These are phyloP conservation scores for Aphidius gifuensis DNA, from an alignment of 1,140 invertebrate genomes.

Conservation along the genomic window DNA sequence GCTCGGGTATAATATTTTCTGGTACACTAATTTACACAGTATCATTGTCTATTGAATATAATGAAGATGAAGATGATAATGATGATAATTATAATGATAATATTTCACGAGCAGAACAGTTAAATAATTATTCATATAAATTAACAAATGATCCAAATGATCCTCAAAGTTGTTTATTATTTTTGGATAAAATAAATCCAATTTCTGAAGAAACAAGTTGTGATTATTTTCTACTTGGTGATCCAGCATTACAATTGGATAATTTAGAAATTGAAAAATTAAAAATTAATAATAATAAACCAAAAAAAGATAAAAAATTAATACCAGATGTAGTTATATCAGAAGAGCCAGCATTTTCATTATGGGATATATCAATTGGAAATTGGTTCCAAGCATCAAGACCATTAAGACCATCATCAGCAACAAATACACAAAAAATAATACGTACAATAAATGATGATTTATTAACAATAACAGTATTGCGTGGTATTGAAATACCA, in stretches of 20 bases:
- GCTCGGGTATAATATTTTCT: conserved; percentile 32
- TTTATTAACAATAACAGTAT: conserved; percentile 41
- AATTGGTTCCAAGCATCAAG: conserved; percentile 41
- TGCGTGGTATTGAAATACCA: conserved; percentile 49
- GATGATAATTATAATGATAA: conserved; percentile 7
- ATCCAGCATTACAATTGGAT: conserved; percentile 33
- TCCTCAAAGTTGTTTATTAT: conserved; percentile 37
- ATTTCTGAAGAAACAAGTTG: neutral
- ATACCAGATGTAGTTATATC: conserved; percentile 38
- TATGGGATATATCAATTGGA: conserved; percentile 38
- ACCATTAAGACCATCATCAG: conserved; percentile 32
- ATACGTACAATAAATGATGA: conserved; percentile 34
- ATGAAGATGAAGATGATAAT: conserved; percentile 7
- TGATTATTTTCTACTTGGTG: conserved; percentile 39
- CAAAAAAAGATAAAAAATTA: conserved; percentile 17
- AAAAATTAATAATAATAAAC: neutral
- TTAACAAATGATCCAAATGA: conserved; percentile 48
- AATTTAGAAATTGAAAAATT: neutral
- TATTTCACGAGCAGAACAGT: conserved; percentile 2
- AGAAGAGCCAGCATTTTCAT: conserved; percentile 42
- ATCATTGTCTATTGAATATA: conserved; percentile 31
- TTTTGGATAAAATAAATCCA: neutral
- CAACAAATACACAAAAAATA: conserved; percentile 24
- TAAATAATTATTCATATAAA: conserved; percentile 22
- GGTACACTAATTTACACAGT: conserved; percentile 43